These are phyloP conservation scores for Cyaniris semiargus DNA, from an alignment of 2,888 invertebrate genomes.

Conservation along the genomic window DNA sequence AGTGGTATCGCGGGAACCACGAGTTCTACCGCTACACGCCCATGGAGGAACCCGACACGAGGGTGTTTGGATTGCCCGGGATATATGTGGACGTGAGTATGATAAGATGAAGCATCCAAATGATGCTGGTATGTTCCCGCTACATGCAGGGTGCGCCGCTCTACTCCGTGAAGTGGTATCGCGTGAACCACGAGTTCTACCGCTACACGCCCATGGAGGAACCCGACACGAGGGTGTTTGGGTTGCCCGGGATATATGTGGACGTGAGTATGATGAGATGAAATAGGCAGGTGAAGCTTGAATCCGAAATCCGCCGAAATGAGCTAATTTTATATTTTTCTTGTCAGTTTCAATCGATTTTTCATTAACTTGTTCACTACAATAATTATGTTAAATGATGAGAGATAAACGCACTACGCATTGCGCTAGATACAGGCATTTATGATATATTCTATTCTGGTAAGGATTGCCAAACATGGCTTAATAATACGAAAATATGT, in stretches of 20 bases:
- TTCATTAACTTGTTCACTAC: too few relatives aligned
- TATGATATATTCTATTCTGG: too few relatives aligned
- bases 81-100: conserved; percentile 91
- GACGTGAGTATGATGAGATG: conserved; percentile 84
- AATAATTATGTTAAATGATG: too few relatives aligned
- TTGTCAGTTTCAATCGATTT: too few relatives aligned
- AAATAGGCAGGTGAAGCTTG: conserved; percentile 51
- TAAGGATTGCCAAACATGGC: too few relatives aligned
- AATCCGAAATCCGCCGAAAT: too few relatives aligned
- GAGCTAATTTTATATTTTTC: too few relatives aligned
- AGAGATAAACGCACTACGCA: too few relatives aligned
- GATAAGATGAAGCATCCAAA: neutral
- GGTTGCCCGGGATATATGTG: conserved; percentile 86
- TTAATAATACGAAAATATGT: too few relatives aligned
- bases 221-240: conserved; percentile 87
- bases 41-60: conserved; percentile 85
- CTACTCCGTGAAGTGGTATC: conserved; percentile 93
- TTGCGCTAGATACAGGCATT: too few relatives aligned
- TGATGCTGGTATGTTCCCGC: conserved; percentile 83
- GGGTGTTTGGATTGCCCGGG: conserved; percentile 86
- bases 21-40: conserved; percentile 93
- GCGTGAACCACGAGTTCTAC: conserved; percentile 91
- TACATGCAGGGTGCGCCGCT: conserved; percentile 88
- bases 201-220: conserved; percentile 88
- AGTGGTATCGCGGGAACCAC: conserved; percentile 91